phyloP scores from a whole-genome alignment of 2,113 vertebrate species.

The Malaclemys terrapin region DNA sequence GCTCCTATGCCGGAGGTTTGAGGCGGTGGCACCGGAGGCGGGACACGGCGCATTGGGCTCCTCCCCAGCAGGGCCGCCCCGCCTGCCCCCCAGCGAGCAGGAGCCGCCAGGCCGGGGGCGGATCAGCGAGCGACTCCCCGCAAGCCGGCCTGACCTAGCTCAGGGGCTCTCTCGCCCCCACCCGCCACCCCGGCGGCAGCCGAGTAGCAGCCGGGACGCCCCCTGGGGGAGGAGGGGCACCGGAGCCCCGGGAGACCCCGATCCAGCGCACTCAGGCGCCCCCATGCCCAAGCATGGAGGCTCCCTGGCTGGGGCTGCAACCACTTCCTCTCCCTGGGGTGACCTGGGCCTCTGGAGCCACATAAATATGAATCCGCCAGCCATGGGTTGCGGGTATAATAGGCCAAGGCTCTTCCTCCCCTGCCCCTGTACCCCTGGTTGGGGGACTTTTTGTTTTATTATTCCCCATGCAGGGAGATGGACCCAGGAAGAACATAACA shows the following conservation, averaged over 20 bases:
- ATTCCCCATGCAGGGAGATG: no score
- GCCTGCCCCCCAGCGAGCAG: background rate
- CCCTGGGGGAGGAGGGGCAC: no score
- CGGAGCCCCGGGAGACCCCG: background rate
- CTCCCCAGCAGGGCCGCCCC: background rate
- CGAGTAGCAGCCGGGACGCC: no score
- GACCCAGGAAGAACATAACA: no score
- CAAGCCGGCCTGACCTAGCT: background rate
- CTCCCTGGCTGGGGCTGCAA: background rate
- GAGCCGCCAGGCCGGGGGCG: background rate
- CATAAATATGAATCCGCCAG: no score
- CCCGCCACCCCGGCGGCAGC: background rate
- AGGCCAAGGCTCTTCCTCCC: no score
- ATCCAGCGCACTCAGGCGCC: background rate
- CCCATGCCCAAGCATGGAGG: background rate
- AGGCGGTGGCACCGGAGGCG: background rate
- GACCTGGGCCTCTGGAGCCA: no score
- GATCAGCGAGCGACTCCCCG: background rate
- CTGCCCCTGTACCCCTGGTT: no score
- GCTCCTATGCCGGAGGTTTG: background rate
- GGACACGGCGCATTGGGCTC: no score
- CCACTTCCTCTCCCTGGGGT: no score
- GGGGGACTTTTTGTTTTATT: no score
- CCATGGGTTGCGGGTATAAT: no score
- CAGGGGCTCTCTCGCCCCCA: background rate